Evolutionary conservation across 2,888 invertebrate species (phyloP).

Genomic region (Aradus depressus): DNA sequence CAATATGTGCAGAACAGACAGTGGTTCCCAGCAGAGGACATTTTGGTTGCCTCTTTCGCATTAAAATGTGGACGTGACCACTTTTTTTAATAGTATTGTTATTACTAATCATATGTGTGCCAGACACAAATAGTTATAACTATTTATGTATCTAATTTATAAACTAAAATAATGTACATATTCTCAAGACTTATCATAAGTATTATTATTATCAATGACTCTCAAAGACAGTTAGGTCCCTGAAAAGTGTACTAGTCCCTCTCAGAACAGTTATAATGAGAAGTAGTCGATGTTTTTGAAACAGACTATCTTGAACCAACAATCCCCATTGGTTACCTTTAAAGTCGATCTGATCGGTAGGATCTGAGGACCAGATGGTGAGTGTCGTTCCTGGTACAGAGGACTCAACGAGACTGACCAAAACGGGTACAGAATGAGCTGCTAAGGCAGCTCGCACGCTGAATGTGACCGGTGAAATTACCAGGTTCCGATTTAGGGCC

Average conservation of each 20-base stretch:
- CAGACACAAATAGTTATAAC: no score
- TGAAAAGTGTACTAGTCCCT: no score
- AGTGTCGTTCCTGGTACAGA: slow-evolving; percentile 46
- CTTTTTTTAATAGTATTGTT: no score
- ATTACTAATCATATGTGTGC: no score
- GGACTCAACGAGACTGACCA: slow-evolving; percentile 48
- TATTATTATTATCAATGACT: not conserved
- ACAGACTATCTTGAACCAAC: not conserved
- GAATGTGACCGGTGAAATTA: slow-evolving; percentile 59
- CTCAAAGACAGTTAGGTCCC: not conserved
- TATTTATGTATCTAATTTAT: no score
- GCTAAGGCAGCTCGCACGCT: slow-evolving; percentile 62
- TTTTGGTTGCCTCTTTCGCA: no score
- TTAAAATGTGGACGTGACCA: no score
- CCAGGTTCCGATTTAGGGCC: slow-evolving; percentile 43
- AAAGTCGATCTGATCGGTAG: slow-evolving; percentile 55
- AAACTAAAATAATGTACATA: not conserved
- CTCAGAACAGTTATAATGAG: no score
- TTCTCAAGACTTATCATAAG: not conserved
- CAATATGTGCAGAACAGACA: no score
- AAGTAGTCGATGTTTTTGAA: not conserved
- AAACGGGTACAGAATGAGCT: slow-evolving; percentile 49
- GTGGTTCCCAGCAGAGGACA: no score
- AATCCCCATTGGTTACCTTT: slow-evolving; percentile 35
- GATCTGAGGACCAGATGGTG: slow-evolving; percentile 63